Conservation (phyloP, 2,888 invertebrate species). For the Perizoma affinitatum region DNA sequence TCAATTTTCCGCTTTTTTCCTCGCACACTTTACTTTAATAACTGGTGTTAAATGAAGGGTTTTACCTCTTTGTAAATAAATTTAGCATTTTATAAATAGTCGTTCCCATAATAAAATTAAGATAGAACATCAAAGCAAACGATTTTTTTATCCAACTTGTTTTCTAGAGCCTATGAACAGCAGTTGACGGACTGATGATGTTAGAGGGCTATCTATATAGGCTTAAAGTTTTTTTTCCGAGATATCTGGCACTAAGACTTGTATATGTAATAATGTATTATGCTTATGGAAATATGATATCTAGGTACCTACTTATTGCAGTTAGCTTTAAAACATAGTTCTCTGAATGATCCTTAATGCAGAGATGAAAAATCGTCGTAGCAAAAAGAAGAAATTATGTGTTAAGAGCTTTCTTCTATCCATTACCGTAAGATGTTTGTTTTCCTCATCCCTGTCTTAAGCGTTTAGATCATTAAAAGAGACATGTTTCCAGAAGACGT, state of each 20-base stretch:
- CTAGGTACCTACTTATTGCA: neutral
- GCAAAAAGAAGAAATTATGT: conserved; percentile 29
- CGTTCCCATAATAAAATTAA: too few relatives aligned
- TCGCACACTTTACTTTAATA: conserved; percentile 42
- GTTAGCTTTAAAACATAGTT: conserved; percentile 30
- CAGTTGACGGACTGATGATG: too few relatives aligned
- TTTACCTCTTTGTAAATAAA: conserved; percentile 44
- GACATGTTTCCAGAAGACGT: conserved; percentile 17
- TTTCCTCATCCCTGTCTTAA: conserved; percentile 28
- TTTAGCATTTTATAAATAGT: neutral
- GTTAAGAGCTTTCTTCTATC: conserved; percentile 40
- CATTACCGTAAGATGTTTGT: conserved; percentile 30
- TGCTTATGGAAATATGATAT: too few relatives aligned
- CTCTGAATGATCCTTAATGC: conserved; percentile 40
- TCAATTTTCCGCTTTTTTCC: conserved; percentile 50
- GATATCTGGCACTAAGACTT: too few relatives aligned
- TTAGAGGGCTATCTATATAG: too few relatives aligned
- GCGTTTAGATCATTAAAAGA: conserved; percentile 30
- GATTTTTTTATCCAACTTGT: too few relatives aligned
- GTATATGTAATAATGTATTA: too few relatives aligned
- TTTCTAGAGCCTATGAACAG: too few relatives aligned
- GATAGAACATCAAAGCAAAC: too few relatives aligned
- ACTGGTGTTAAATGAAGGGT: conserved; percentile 47
- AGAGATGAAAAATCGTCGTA: conserved; percentile 43
- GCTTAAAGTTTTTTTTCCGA: too few relatives aligned